Conservation (phyloP, 2,888 invertebrate species). For the Acanthococcus lagerstroemiae region DNA sequence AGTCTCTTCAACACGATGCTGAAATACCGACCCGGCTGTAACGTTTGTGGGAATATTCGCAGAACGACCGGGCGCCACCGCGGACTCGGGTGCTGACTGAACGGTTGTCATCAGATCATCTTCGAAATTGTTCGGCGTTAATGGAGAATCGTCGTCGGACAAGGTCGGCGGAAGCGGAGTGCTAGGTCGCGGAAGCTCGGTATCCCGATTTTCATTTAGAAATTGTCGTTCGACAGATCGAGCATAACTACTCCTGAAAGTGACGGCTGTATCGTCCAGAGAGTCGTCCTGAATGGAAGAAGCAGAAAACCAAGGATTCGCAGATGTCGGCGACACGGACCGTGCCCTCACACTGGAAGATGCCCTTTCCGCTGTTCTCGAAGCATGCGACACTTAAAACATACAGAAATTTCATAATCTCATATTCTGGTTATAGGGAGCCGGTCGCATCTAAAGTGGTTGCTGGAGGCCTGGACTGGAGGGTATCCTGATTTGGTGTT, state of each 20-base stretch:
- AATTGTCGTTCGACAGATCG: neutral
- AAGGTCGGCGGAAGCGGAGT: slow-evolving; percentile 12
- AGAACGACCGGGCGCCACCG: neutral
- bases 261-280: slow-evolving; percentile 3
- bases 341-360: neutral
- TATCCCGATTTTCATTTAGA: neutral
- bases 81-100: neutral
- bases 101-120: neutral
- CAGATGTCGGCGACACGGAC: slow-evolving; percentile 4
- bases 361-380: too few relatives aligned
- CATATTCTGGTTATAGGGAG: too few relatives aligned
- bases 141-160: slow-evolving; percentile 11
- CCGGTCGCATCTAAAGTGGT: too few relatives aligned
- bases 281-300: slow-evolving; percentile 16
- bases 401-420: too few relatives aligned
- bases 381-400: too few relatives aligned
- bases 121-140: neutral
- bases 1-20: neutral
- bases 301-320: neutral
- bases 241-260: neutral
- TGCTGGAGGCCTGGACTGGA: too few relatives aligned
- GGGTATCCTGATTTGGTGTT: too few relatives aligned
- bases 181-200: neutral
- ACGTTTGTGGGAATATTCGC: neutral
- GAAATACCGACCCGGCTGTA: neutral